Base-by-base conservation (phyloP, 2,888 invertebrate species). In the Cerastoderma edule region DNA sequence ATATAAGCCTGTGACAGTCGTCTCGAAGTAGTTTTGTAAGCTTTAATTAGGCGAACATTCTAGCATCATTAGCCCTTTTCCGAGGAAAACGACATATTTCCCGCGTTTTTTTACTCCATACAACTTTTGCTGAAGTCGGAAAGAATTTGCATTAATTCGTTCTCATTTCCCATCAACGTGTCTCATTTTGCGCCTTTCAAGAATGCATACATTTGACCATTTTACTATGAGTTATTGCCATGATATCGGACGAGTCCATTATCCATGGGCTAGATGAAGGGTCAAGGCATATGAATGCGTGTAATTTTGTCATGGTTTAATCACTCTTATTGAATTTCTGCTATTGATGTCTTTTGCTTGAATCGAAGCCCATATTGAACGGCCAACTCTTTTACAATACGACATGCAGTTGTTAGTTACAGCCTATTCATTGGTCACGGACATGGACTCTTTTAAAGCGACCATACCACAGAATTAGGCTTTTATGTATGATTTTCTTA, bases 1-100 rank as follows among this genome's bases (percentile, higher is more conserved):
- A 72, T 72, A 68, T 77, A 77, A 72, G 77, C 72, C 68, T 66
- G 66, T 77, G 57, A 60, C 57, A 56, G 60, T n/a, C 30, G 72
- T 60, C 44, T 50, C 54, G 72, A 56, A 39, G 33, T 64, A 65
- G 60, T 72, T 77, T 77, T 77, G 77, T 72, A 77, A 57, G 68
- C 57, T 57, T 64, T 72, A 67, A 72, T 72, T 77, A 77, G 67
- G 33, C 53, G 60, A 3, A 57, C 39, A 72, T 72, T 77, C 72
- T 64, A 69, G 65, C 68, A 66, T 64, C 77, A 72, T 77, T 77
- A 56, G 22, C 46, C 27, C 48, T 64, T 46, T 75, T 39, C 39
- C 39, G 16, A 39, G 16, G 39, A n/a, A n/a, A n/a, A n/a, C n/a
- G n/a, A n/a, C n/a, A n/a, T n/a, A n/a, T n/a, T n/a, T n/a, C n/a